Conservation (phyloP, 2,113 vertebrate genomes). For the Gnathonemus echidnorhynchus region DNA sequence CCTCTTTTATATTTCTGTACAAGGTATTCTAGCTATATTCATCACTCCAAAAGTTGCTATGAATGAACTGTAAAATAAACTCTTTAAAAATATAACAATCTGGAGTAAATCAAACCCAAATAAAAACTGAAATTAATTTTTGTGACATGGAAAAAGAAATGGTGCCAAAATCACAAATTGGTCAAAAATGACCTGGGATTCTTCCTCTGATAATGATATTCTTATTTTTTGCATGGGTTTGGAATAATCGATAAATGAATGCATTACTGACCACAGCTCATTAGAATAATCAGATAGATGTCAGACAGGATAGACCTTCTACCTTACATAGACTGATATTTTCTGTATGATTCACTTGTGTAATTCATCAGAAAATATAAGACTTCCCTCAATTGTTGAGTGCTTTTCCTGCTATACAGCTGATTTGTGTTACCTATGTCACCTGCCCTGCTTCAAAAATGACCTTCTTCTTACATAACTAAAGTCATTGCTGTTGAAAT, state of each 20-base stretch:
- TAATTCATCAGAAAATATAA: neutral
- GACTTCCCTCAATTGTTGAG: neutral
- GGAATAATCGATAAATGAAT: neutral
- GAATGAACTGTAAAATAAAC: neutral
- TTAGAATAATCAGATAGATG: neutral
- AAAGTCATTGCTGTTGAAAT: neutral
- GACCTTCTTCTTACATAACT: neutral
- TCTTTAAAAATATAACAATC: neutral
- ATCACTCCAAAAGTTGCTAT: neutral
- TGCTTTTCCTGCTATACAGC: neutral
- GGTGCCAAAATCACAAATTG: neutral
- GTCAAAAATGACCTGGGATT: neutral
- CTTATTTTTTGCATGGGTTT: neutral
- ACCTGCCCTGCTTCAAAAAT: neutral
- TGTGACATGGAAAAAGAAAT: neutral
- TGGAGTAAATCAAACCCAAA: neutral
- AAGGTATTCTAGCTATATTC: neutral
- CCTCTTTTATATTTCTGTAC: neutral
- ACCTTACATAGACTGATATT: neutral
- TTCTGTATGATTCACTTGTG: neutral
- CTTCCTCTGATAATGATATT: neutral
- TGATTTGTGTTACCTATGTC: neutral
- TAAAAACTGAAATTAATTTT: neutral
- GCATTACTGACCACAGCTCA: neutral
- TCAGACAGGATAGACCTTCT: neutral